phyloP scores from a whole-genome alignment of 2,113 vertebrate genomes.

The Odontesthes bonariensis region DNA sequence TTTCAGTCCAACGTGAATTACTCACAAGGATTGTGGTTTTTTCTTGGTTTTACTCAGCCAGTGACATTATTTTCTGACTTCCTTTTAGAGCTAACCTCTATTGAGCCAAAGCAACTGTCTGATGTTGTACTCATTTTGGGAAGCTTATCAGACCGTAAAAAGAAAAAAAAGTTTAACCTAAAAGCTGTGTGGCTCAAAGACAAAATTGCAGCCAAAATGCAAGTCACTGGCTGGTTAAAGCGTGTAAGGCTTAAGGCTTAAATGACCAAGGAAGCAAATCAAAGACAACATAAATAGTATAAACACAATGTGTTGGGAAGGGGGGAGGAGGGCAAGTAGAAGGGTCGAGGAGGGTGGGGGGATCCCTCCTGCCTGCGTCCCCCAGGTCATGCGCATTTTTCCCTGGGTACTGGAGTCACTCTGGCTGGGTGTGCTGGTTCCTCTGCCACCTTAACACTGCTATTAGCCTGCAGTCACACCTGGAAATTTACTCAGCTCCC shows the following conservation, averaged over 20 bases:
- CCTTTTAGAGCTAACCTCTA: neutral
- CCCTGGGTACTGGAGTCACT: conserved; percentile 72
- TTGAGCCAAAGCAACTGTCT: conserved; percentile 22
- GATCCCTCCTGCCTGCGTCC: conserved; percentile 55
- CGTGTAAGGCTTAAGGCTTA: conserved; percentile 51
- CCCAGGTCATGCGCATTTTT: conserved; percentile 77
- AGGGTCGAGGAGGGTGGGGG: neutral
- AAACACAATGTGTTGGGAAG: conserved; percentile 14
- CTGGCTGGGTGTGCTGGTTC: conserved; percentile 61
- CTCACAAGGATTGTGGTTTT: conserved; percentile 39
- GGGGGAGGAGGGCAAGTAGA: neutral
- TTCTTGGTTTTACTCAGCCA: conserved; percentile 54
- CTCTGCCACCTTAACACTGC: conserved; percentile 53
- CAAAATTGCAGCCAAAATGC: neutral
- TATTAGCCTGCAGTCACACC: conserved; percentile 68
- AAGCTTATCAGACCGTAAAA: conserved; percentile 1
- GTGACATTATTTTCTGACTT: conserved; percentile 38
- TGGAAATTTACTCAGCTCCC: conserved; percentile 51
- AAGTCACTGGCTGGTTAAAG: conserved; percentile 54
- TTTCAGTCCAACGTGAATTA: conserved; percentile 50
- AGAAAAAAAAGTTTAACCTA: neutral
- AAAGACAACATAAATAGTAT: conserved; percentile 57
- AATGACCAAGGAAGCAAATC: conserved; percentile 62
- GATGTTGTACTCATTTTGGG: conserved; percentile 27
- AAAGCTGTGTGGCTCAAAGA: neutral